Percentiles rank a stretch among this genome's conserved stretches.
Evolutionary conservation across 2,113 vertebrate genomes (phyloP).

Genomic region (Pelmatolapia mariae): DNA sequence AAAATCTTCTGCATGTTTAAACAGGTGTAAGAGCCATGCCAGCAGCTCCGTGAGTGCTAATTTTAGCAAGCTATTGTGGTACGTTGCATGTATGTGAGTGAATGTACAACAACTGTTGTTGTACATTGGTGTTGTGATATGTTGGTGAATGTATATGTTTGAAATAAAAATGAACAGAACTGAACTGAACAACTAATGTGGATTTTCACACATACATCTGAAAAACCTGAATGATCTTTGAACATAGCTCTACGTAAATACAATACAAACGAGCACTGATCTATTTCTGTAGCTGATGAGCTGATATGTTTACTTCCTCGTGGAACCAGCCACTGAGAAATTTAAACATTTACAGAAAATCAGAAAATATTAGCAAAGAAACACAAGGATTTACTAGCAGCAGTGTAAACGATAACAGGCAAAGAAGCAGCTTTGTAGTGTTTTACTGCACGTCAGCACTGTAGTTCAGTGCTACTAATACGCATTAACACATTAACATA

Average conservation of each 20-base stretch:
- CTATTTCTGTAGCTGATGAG: not conserved
- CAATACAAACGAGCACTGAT: not conserved
- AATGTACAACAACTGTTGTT: not conserved
- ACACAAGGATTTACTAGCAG: conserved; percentile 4
- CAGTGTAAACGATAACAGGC: not conserved
- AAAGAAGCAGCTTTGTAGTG: conserved; percentile 18
- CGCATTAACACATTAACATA: not conserved
- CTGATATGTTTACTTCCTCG: not conserved
- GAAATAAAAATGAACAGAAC: not conserved
- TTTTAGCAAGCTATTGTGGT: not conserved
- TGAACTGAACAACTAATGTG: not conserved
- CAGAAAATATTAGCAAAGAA: not conserved
- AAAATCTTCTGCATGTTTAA: not conserved
- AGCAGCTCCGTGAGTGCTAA: not conserved
- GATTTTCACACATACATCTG: not conserved
- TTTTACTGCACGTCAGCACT: not conserved
- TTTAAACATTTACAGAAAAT: not conserved
- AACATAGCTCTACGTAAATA: not conserved
- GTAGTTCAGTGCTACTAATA: not conserved
- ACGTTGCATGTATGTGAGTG: not conserved
- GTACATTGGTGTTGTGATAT: not conserved
- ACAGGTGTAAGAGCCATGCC: not conserved
- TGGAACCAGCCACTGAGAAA: conserved; percentile 43
- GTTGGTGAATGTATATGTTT: not conserved
- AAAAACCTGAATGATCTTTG: not conserved